Evolutionary conservation across 64 coral and sea anemone species (phyloP).

Genomic region (Hydrozoanthus tunicans): DNA sequence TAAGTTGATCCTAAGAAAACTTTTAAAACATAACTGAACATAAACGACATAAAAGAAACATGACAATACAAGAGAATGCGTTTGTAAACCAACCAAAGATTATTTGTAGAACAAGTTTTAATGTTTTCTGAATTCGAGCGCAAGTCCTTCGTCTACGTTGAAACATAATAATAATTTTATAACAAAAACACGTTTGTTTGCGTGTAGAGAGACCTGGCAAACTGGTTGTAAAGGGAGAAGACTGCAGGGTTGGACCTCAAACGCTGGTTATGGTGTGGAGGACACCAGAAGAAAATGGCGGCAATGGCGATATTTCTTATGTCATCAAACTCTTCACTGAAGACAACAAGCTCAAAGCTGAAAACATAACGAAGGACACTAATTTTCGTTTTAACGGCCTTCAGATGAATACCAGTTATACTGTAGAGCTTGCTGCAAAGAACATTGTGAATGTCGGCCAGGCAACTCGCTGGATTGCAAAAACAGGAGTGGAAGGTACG

Average conservation of each 20-base stretch:
- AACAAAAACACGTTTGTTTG: too few species aligned
- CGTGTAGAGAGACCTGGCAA: background rate
- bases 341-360: background rate
- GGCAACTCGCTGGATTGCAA: background rate
- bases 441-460: constrained; percentile 7
- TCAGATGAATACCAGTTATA: constrained; percentile 27
- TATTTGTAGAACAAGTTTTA: too few species aligned
- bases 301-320: background rate
- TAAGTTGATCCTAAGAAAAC: too few species aligned
- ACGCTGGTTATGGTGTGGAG: background rate
- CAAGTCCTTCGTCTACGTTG: too few species aligned
- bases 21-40: too few species aligned
- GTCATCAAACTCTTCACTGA: constrained; percentile 15
- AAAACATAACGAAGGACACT: constrained; percentile 19
- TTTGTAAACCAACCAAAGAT: too few species aligned
- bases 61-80: too few species aligned
- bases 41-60: too few species aligned
- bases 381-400: constrained; percentile 7
- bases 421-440: constrained; percentile 12
- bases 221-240: background rate
- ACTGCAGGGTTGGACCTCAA: background rate
- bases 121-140: too few species aligned
- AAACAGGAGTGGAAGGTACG: constrained; percentile 14
- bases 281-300: constrained; percentile 18
- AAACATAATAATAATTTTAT: too few species aligned